Evolutionary conservation across 1,140 invertebrate genomes (phyloP).

Genomic region (Cydia strobilella): DNA sequence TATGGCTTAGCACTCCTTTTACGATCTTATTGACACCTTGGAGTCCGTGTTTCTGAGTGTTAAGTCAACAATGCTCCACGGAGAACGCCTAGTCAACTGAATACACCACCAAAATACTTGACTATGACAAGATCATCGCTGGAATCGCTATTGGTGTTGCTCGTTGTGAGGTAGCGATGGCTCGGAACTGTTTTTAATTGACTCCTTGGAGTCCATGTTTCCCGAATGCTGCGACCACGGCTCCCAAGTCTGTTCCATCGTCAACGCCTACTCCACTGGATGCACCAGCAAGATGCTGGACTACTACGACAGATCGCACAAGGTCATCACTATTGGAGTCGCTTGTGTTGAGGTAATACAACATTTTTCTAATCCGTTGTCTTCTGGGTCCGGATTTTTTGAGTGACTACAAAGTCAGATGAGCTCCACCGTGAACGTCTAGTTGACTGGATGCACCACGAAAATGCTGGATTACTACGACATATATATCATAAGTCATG

Average conservation of each 20-base stretch:
- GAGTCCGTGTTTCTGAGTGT: too few relatives aligned
- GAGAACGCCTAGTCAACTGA: too few relatives aligned
- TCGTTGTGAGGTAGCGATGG: too few relatives aligned
- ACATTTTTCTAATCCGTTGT: too few relatives aligned
- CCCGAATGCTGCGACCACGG: conserved; percentile 72
- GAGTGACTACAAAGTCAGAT: conserved; percentile 40
- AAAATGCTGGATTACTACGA: conserved; percentile 71
- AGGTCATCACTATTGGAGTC: conserved; percentile 83
- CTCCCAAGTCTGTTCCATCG: conserved; percentile 63
- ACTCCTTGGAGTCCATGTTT: too few relatives aligned
- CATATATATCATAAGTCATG: too few relatives aligned
- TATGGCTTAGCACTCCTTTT: neutral
- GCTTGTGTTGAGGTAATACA: conserved; percentile 84
- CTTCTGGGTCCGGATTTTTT: conserved; percentile 62
- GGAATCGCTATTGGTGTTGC: too few relatives aligned
- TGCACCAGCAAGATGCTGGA: conserved; percentile 71
- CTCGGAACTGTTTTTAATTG: too few relatives aligned
- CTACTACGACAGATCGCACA: conserved; percentile 76
- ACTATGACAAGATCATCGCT: too few relatives aligned
- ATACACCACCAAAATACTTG: too few relatives aligned
- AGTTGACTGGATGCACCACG: conserved; percentile 71
- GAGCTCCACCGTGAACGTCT: conserved; percentile 70
- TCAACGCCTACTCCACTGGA: conserved; percentile 71
- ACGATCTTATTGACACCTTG: too few relatives aligned
- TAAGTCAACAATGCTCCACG: too few relatives aligned